phyloP scores from a whole-genome alignment of 1,140 invertebrate genomes.

The Mizuhopecten yessoensis region DNA sequence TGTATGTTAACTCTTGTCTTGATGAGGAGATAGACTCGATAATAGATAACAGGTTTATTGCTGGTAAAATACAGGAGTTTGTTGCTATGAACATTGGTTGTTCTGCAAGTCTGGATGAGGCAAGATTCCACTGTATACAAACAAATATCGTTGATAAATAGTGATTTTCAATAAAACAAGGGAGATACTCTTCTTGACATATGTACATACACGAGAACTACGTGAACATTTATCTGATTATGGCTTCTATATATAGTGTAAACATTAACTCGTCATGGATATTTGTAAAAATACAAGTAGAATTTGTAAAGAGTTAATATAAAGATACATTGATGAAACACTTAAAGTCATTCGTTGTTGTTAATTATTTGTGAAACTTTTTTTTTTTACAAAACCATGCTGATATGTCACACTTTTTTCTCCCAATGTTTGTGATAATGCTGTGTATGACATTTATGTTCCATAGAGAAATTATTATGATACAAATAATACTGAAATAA shows the following conservation, averaged over 20 bases:
- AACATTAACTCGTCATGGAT: not conserved
- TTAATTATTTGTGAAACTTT: not conserved
- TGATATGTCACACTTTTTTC: not conserved
- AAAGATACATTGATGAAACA: not conserved
- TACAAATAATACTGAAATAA: conserved; percentile 39
- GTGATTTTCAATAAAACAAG: not conserved
- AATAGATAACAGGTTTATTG: no score
- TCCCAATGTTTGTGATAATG: conserved; percentile 27
- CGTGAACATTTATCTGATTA: not conserved
- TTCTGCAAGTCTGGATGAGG: no score
- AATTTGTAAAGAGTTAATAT: conserved; percentile 19
- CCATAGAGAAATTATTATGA: conserved; percentile 36
- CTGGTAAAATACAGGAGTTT: no score
- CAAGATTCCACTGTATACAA: no score
- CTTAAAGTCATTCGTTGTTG: not conserved
- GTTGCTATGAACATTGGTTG: no score
- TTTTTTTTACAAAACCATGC: not conserved
- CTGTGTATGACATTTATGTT: conserved; percentile 22
- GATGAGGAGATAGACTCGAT: no score
- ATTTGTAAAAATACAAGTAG: conserved; percentile 3
- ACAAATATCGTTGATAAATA: not conserved
- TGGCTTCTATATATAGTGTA: conserved; percentile 24
- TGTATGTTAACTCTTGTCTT: no score
- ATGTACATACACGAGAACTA: not conserved
- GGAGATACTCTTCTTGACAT: not conserved